Evolutionary conservation across 2,113 vertebrate species (phyloP).

Genomic region (Hoplias malabaricus): DNA sequence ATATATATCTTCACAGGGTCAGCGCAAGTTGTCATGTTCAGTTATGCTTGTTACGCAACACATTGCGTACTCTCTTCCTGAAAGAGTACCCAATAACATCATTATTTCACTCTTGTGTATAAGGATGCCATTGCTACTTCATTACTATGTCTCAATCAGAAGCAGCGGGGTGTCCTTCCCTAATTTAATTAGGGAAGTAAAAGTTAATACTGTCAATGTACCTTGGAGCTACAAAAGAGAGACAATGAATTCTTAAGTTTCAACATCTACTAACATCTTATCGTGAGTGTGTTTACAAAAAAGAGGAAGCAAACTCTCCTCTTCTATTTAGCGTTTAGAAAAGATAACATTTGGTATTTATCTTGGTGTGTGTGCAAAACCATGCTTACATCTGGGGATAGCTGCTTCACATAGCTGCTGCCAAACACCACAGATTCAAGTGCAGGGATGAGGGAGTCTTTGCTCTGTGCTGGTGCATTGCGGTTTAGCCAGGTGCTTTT

Average conservation of each 20-base stretch:
- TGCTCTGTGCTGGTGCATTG: slow-evolving; percentile 91
- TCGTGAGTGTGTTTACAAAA: neutral
- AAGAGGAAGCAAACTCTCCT: neutral
- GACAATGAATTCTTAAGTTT: neutral
- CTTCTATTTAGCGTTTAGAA: neutral
- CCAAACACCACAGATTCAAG: slow-evolving; percentile 96
- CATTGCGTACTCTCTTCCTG: neutral
- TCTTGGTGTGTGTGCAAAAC: neutral
- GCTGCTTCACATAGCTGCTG: slow-evolving; percentile 89
- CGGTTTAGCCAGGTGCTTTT: slow-evolving; percentile 97
- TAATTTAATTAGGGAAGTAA: neutral
- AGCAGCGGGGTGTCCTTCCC: neutral
- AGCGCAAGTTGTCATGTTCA: neutral
- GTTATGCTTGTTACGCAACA: neutral
- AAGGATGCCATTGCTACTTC: neutral
- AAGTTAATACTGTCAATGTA: too few relatives aligned
- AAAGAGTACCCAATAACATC: neutral
- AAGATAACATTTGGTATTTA: neutral
- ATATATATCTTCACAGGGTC: neutral
- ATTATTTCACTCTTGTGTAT: neutral
- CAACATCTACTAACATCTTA: neutral
- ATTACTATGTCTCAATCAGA: neutral
- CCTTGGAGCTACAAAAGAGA: neutral
- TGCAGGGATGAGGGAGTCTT: slow-evolving; percentile 89
- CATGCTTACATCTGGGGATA: slow-evolving; percentile 91